These are phyloP conservation scores for Nymphalis io DNA, from an alignment of 1,140 invertebrate species.

Conservation along the genomic window DNA sequence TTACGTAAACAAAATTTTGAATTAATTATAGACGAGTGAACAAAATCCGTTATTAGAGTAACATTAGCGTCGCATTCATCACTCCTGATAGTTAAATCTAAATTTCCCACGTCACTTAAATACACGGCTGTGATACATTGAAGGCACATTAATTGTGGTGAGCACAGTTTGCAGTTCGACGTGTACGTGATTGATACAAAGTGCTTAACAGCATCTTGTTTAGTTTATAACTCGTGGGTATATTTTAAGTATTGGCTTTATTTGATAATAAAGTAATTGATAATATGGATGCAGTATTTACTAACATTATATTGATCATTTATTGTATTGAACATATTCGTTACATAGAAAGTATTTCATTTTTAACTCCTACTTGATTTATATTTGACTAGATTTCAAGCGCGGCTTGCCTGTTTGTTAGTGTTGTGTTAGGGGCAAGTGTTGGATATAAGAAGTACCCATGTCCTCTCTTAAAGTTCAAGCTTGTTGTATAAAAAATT, in stretches of 20 bases:
- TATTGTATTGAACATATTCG: no score
- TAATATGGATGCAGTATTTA: background rate
- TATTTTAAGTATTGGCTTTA: background rate
- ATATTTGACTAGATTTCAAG: no score
- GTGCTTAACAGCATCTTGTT: slow-evolving; percentile 30
- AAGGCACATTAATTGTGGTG: slow-evolving; percentile 38
- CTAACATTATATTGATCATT: background rate
- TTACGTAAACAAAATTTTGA: no score
- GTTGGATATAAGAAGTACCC: no score
- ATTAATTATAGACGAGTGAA: background rate
- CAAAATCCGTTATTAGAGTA: slow-evolving; percentile 6
- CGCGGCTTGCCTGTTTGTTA: no score
- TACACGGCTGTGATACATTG: slow-evolving; percentile 27
- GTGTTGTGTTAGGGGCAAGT: no score
- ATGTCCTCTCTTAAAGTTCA: no score
- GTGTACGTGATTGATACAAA: slow-evolving; percentile 38
- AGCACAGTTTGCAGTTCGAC: slow-evolving; percentile 29
- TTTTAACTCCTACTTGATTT: no score
- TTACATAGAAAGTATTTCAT: no score
- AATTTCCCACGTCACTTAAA: slow-evolving; percentile 19
- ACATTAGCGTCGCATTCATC: background rate
- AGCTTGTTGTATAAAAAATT: no score
- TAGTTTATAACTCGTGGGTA: background rate
- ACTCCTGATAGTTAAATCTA: slow-evolving; percentile 15
- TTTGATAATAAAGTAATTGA: background rate